These are phyloP conservation scores for Triops cancriformis DNA, from an alignment of 1,140 invertebrate genomes.

Conservation along the genomic window DNA sequence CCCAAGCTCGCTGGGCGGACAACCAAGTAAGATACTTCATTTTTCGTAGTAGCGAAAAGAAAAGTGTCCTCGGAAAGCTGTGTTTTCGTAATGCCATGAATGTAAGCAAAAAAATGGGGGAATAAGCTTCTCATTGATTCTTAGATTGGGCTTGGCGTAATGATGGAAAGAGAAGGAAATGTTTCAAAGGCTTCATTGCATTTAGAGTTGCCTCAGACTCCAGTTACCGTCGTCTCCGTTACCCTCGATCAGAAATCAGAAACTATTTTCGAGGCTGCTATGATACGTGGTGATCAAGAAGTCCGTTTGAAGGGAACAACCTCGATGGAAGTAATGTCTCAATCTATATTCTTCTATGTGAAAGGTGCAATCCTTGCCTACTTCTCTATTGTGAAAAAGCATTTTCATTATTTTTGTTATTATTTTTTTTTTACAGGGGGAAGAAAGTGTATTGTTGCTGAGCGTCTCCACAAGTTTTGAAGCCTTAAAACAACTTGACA, in stretches of 20 bases:
- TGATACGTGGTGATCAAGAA: neutral
- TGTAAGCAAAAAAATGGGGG: too few species aligned
- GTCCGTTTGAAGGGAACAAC: neutral
- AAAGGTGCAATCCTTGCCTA: neutral
- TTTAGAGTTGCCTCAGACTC: neutral
- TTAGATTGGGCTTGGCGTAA: neutral
- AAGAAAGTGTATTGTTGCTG: neutral
- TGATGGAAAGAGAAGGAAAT: neutral
- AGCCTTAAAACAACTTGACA: neutral
- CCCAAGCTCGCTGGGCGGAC: neutral
- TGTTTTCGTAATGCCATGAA: too few species aligned
- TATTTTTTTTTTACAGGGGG: conserved; percentile 17
- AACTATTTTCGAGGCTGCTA: neutral
- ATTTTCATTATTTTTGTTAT: too few species aligned
- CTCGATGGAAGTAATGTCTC: neutral
- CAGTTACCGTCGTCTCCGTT: neutral
- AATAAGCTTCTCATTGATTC: neutral
- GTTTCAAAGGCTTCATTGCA: neutral
- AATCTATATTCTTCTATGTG: neutral
- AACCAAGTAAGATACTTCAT: neutral
- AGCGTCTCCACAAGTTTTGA: neutral
- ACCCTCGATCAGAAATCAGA: neutral
- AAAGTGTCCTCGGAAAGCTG: too few species aligned
- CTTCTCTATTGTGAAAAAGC: too few species aligned
- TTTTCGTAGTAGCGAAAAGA: neutral